Percentiles rank a stretch among this genome's conserved stretches.
Conservation (phyloP, 2,888 invertebrate species). For the Ichneumon xanthorius region DNA sequence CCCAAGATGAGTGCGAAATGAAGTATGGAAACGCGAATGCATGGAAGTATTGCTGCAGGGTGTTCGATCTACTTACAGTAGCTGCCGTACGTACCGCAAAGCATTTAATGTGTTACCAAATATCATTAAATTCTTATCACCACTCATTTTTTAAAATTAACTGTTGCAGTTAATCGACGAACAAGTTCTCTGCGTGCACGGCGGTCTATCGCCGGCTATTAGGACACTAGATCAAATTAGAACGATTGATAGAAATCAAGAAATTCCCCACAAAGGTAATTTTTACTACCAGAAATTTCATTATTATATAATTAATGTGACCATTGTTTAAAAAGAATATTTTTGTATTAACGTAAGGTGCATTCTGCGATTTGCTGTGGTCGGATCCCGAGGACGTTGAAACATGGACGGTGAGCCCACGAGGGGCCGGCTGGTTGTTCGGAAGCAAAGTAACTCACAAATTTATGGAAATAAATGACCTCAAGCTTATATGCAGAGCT, state of each 20-base stretch:
- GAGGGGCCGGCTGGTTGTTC: constrained; percentile 99
- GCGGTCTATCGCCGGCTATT: constrained; percentile 98
- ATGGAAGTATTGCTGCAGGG: constrained; percentile 99
- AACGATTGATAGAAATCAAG: constrained; percentile 97
- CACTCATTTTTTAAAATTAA: constrained; percentile 40
- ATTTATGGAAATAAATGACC: constrained; percentile 96
- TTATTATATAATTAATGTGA: constrained; percentile 20
- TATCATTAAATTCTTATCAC: constrained; percentile 8
- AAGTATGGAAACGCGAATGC: constrained; percentile 99
- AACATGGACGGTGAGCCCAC: constrained; percentile 96
- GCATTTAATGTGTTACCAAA: constrained; percentile 20
- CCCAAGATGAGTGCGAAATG: constrained; percentile 96
- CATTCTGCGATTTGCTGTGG: constrained; percentile 99
- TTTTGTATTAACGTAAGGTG: constrained; percentile 85
- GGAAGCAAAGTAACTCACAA: constrained; percentile 97
- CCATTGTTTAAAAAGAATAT: too few relatives aligned
- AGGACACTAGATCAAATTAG: constrained; percentile 98
- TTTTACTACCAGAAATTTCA: neutral
- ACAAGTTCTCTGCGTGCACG: constrained; percentile 98
- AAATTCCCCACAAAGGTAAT: constrained; percentile 97
- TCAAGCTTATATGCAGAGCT: constrained; percentile 98
- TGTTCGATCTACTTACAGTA: constrained; percentile 98
- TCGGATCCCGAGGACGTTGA: constrained; percentile 99
- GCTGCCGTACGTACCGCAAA: constrained; percentile 92
- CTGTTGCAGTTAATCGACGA: constrained; percentile 96